phyloP scores from a whole-genome alignment of 2,888 invertebrate species.

The Baronia brevicornis region DNA sequence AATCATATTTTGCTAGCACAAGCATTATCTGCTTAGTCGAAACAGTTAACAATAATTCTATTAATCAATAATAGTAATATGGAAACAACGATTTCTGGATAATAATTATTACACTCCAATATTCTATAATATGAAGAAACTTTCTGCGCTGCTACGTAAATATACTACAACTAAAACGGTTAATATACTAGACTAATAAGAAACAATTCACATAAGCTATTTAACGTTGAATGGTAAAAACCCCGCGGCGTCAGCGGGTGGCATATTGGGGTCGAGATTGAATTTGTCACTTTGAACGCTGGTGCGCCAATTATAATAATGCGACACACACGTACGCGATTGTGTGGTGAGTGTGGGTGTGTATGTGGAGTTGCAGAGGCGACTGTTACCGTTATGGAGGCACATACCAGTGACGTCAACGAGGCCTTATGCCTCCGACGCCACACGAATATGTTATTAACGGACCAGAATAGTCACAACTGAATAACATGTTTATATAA shows the following conservation, averaged over 20 bases:
- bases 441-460: conserved; percentile 61
- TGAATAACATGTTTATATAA: conserved; percentile 26
- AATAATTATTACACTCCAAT: too few relatives aligned
- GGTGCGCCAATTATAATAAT: conserved; percentile 54
- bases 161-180: conserved; percentile 13
- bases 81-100: too few relatives aligned
- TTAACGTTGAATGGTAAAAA: conserved; percentile 25
- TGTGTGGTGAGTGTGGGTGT: conserved; percentile 41
- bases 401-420: conserved; percentile 74
- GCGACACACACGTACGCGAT: conserved; percentile 28
- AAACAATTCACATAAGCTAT: conserved; percentile 9
- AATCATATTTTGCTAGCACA: too few relatives aligned
- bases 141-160: too few relatives aligned
- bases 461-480: conserved; percentile 42
- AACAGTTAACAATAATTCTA: too few relatives aligned
- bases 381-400: conserved; percentile 73
- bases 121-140: too few relatives aligned
- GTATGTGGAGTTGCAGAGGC: too few relatives aligned
- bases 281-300: conserved; percentile 49
- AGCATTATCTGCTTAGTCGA: too few relatives aligned
- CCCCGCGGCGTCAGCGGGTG: conserved; percentile 25
- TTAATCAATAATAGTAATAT: too few relatives aligned
- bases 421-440: conserved; percentile 63
- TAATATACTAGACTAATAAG: too few relatives aligned
- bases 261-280: conserved; percentile 59